Percentiles rank a stretch among this genome's conserved stretches.
phyloP scores from a whole-genome alignment of 2,113 vertebrate genomes.

The Phaethon lepturus region DNA sequence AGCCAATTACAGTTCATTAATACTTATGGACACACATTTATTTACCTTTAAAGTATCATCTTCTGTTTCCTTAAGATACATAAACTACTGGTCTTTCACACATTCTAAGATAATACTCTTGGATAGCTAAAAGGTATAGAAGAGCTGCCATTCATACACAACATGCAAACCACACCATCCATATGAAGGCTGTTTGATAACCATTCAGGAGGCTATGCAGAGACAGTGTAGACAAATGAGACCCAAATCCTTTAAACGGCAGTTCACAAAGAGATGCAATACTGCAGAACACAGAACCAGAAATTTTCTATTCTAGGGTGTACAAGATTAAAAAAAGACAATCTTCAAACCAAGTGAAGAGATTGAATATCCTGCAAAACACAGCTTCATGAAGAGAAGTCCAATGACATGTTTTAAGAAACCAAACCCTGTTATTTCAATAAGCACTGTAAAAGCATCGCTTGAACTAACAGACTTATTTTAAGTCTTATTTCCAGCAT shows the following conservation, averaged over 20 bases:
- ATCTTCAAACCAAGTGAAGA: not conserved
- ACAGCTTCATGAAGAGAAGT: not conserved
- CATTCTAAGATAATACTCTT: not conserved
- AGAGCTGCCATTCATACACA: not conserved
- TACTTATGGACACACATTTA: not conserved
- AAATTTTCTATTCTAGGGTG: not conserved
- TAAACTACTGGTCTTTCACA: not conserved
- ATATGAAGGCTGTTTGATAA: not conserved
- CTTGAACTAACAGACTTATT: not conserved
- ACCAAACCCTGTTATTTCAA: not conserved
- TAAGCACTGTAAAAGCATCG: not conserved
- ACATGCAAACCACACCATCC: not conserved
- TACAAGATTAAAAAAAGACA: not conserved
- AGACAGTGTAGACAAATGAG: not conserved
- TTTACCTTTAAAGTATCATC: not conserved
- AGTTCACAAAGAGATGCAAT: not conserved
- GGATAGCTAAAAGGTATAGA: not conserved
- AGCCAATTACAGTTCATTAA: not conserved
- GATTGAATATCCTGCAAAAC: fast-evolving
- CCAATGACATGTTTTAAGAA: not conserved
- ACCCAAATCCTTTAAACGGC: not conserved
- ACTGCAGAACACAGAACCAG: not conserved
- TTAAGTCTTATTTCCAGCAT: not conserved
- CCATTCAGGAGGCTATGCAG: not conserved
- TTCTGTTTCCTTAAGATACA: not conserved